Evolutionary conservation across 2,888 invertebrate species (phyloP).

Genomic region (Cosmorhoe ocellata): DNA sequence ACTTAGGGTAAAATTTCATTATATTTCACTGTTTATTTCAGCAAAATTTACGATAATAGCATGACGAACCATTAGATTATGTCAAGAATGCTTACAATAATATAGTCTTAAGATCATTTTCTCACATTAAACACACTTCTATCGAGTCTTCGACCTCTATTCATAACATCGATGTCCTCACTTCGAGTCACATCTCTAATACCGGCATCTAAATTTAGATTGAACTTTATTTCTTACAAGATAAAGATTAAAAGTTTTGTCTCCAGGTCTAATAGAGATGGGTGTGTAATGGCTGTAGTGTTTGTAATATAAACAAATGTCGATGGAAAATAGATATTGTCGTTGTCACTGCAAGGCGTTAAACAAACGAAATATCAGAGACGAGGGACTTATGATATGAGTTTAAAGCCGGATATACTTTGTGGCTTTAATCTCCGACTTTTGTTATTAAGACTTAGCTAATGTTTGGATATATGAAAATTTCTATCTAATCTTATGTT

Average conservation of each 20-base stretch:
- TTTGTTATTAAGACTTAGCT: too few relatives aligned
- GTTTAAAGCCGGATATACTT: constrained; percentile 42
- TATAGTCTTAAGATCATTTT: constrained; percentile 43
- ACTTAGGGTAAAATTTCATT: too few relatives aligned
- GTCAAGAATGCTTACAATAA: constrained; percentile 28
- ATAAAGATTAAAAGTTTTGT: constrained; percentile 9
- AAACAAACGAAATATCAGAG: constrained; percentile 53
- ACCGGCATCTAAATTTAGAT: constrained; percentile 4
- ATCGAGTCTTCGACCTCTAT: constrained; percentile 65
- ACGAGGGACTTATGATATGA: constrained; percentile 32
- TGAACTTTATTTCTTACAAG: fast-evolving
- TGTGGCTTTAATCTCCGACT: constrained; percentile 30
- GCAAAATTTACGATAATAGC: not conserved
- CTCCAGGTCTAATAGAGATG: constrained; percentile 19
- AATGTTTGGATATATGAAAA: too few relatives aligned
- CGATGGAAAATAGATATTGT: constrained; percentile 73
- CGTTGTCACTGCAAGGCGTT: constrained; percentile 66
- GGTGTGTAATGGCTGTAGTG: constrained; percentile 53
- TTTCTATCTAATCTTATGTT: too few relatives aligned
- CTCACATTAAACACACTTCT: constrained; percentile 45
- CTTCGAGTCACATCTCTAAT: constrained; percentile 29
- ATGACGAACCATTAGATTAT: constrained; percentile 23
- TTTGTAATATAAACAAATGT: constrained; percentile 71
- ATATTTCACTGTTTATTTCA: too few relatives aligned
- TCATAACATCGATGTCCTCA: constrained; percentile 65